phyloP scores from a whole-genome alignment of 2,797 vertebrate species.

The Rhinophrynus dorsalis region DNA sequence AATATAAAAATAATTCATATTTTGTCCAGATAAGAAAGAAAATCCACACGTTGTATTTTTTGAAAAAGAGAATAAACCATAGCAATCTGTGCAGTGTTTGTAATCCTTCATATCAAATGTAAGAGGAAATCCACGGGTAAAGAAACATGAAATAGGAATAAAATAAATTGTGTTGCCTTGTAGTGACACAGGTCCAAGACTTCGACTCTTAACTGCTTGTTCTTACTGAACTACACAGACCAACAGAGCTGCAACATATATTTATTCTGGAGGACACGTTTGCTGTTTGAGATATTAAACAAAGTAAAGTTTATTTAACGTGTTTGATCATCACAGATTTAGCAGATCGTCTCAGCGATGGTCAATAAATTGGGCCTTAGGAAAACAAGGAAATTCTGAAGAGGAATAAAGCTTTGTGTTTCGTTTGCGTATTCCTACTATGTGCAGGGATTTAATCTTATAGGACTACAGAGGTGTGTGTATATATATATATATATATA shows the following conservation, averaged over 20 bases:
- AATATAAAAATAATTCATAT: too few relatives aligned
- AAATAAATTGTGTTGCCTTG: neutral
- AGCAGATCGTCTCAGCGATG: slow-evolving; percentile 52
- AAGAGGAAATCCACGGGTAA: neutral
- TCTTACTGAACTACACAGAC: neutral
- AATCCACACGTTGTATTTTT: too few relatives aligned
- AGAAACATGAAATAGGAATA: neutral
- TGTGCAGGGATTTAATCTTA: slow-evolving; percentile 33
- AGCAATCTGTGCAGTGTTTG: too few relatives aligned
- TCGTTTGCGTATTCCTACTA: slow-evolving; percentile 32
- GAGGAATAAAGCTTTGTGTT: slow-evolving; percentile 35
- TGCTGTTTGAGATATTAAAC: slow-evolving; percentile 62
- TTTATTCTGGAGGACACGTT: slow-evolving; percentile 58
- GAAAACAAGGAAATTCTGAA: slow-evolving; percentile 44
- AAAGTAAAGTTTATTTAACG: slow-evolving; percentile 62
- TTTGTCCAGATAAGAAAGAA: too few relatives aligned
- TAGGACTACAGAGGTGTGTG: slow-evolving; percentile 37
- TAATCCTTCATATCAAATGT: neutral
- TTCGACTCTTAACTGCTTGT: neutral
- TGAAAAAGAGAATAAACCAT: too few relatives aligned
- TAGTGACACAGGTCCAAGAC: neutral
- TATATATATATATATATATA: slow-evolving; percentile 26
- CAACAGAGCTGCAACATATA: slow-evolving; percentile 38
- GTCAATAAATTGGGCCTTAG: slow-evolving; percentile 53
- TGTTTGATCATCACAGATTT: slow-evolving; percentile 59